phyloP scores from a whole-genome alignment of 1,140 invertebrate species.

The Antheraea pernyi region DNA sequence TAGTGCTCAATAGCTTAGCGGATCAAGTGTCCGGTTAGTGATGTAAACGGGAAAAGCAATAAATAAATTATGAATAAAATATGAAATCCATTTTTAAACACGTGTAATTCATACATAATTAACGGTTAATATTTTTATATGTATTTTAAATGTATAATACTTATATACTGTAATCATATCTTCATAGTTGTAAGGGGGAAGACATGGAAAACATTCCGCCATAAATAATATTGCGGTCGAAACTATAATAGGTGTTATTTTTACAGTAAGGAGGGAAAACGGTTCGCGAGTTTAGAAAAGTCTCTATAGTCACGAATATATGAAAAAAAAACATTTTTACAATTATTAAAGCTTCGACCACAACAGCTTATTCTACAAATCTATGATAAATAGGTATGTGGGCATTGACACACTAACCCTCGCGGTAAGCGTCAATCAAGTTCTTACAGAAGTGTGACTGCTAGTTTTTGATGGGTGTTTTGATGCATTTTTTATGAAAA shows the following conservation, averaged over 20 bases:
- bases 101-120: constrained; percentile 60
- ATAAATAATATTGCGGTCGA: background rate
- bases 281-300: background rate
- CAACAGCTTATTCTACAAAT: constrained; percentile 37
- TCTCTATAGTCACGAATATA: background rate
- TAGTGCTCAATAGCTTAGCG: constrained; percentile 74
- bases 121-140: constrained; percentile 76
- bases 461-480: constrained; percentile 77
- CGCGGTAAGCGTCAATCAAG: constrained; percentile 61
- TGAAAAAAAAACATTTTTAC: background rate
- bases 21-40: constrained; percentile 47
- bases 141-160: constrained; percentile 68
- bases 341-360: constrained; percentile 18
- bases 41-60: constrained; percentile 69
- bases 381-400: constrained; percentile 39
- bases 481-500: constrained; percentile 75
- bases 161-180: constrained; percentile 73
- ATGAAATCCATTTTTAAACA: constrained; percentile 41
- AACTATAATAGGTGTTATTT: background rate
- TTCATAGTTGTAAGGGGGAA: constrained; percentile 70
- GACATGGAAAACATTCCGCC: background rate
- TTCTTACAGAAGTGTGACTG: constrained; percentile 63
- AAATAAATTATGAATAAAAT: constrained; percentile 57
- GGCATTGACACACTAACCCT: constrained; percentile 49
- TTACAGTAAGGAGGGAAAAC: background rate